phyloP scores from a whole-genome alignment of 2,113 vertebrate species.

The Ceyx cyanopectus region DNA sequence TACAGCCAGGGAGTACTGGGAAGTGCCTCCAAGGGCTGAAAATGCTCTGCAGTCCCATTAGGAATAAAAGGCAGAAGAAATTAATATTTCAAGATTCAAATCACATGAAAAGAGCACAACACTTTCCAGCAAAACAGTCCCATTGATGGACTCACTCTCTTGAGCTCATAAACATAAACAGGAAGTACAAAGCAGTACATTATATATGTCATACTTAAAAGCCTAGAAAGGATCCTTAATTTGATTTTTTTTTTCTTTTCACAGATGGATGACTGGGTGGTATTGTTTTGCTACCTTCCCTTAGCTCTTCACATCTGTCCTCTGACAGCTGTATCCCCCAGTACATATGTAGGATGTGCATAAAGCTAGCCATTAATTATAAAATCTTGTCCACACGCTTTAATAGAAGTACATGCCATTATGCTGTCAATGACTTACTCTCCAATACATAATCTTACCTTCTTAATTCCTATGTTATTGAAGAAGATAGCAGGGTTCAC shows the following conservation, averaged over 20 bases:
- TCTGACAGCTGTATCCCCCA: not conserved
- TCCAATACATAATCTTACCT: slow-evolving; percentile 15
- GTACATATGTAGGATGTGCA: not conserved
- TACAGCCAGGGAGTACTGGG: not conserved
- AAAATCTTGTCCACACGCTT: not conserved
- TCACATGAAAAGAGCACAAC: not conserved
- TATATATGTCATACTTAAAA: not conserved
- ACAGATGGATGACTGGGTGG: not conserved
- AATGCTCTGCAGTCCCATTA: not conserved
- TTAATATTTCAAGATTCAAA: not conserved
- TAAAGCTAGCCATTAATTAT: not conserved
- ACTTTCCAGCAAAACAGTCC: not conserved
- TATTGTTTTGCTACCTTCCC: slow-evolving; percentile 13
- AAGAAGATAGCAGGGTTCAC: slow-evolving; percentile 43
- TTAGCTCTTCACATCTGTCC: not conserved
- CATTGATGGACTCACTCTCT: not conserved
- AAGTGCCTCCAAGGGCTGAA: not conserved
- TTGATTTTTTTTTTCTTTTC: not conserved
- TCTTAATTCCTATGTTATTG: not conserved
- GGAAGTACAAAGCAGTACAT: not conserved
- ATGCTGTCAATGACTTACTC: not conserved
- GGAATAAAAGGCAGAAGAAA: not conserved
- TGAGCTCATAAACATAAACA: not conserved
- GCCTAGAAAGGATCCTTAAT: not conserved
- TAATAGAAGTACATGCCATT: not conserved